A percentile compares a stretch with the other conserved stretches of the same genome.
Conservation (phyloP, 1,140 invertebrate species). For the Penaeus vannamei region DNA sequence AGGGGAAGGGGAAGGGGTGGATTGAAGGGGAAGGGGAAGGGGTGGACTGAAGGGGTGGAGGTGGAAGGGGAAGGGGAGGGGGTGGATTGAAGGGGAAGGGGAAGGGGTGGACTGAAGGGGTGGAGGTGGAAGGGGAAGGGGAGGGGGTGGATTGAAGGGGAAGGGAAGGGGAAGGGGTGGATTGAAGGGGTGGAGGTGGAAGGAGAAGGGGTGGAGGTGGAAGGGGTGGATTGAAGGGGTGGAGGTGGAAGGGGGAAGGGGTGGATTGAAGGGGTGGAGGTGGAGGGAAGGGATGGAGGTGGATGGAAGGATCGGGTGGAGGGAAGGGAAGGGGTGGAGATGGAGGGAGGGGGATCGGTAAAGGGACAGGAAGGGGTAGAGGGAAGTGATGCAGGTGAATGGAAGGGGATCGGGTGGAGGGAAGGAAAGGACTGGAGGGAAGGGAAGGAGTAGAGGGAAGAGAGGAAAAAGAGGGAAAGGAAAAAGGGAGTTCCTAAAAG, state of each 20-base stretch:
- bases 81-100: background rate
- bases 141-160: background rate
- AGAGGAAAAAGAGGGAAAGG: background rate
- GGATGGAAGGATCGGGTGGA: too few species aligned
- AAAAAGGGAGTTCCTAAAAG: too few species aligned
- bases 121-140: background rate
- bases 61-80: background rate
- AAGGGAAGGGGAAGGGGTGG: background rate
- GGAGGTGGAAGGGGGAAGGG: background rate
- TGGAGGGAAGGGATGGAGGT: background rate
- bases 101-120: background rate
- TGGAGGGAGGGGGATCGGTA: too few species aligned
- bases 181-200: background rate
- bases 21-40: background rate
- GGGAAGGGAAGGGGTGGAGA: too few species aligned
- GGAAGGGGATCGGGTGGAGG: background rate
- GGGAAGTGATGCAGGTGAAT: background rate
- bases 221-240: too few species aligned
- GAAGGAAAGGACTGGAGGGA: background rate
- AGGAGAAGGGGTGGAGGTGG: background rate
- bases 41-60: background rate
- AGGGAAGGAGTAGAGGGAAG: background rate
- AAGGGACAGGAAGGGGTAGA: background rate
- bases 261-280: background rate
- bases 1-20: background rate